A percentile compares a stretch with the other conserved stretches of the same genome.
phyloP scores from a whole-genome alignment of 2,113 vertebrate genomes.

The Cottus gobio region DNA sequence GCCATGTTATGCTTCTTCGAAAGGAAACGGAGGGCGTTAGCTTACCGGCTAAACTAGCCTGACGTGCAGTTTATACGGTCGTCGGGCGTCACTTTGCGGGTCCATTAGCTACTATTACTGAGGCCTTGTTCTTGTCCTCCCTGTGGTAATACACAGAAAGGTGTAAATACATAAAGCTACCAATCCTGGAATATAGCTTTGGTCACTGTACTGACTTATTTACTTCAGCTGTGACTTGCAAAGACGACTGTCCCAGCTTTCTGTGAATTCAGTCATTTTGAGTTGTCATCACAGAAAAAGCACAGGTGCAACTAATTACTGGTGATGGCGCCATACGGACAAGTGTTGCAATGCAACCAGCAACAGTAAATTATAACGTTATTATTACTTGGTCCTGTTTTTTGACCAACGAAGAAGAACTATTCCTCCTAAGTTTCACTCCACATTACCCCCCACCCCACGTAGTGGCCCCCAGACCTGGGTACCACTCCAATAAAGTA shows the following conservation, averaged over 20 bases:
- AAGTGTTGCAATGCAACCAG: background rate
- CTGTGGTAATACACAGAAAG: background rate
- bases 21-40: background rate
- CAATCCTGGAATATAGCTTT: too few species aligned
- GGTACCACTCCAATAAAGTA: background rate
- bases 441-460: too few species aligned
- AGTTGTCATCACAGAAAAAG: background rate
- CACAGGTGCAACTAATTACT: background rate
- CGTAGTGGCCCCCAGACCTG: background rate
- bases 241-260: background rate
- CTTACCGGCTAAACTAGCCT: conserved; percentile 47
- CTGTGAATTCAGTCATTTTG: background rate
- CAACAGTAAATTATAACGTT: background rate
- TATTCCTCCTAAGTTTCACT: background rate
- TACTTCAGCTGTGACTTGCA: background rate
- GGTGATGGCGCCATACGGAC: background rate
- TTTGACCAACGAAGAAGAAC: background rate
- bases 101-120: background rate
- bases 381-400: background rate
- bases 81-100: background rate
- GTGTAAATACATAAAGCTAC: background rate
- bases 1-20: background rate
- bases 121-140: background rate
- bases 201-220: background rate
- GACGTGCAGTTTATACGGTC: background rate